Base-by-base conservation (phyloP, 37 sponge, comb jelly and placozoan genomes). In the Beroe ovata region DNA sequence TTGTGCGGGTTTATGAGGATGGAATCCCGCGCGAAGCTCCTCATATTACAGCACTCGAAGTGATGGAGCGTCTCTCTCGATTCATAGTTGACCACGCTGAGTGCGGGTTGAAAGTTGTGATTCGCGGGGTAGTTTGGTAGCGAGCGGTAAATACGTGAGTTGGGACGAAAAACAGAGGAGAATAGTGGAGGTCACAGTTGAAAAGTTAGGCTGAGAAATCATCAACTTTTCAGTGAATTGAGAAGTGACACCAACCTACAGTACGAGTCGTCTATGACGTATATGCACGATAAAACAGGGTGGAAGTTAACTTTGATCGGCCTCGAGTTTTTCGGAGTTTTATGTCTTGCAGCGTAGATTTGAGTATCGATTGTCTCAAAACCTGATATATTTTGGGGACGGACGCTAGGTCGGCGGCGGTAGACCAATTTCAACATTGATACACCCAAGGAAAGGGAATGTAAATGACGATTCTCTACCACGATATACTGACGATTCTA, bases 271-370 rank as follows among this genome's bases (percentile, higher is more conserved):
- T 77, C 84, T 11, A 77, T 21, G 11, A 77, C 54, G 33, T 77
- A 77, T 23, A 77, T 77, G 25, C n/a, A 42, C 21, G 84, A 35
- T 0, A 32, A 23, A 40, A 77, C 25, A 8, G 84, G 84, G 22
- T 77, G 84, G 28, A 77, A 77, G 54, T 77, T 42, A 21, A 77
- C 84, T 77, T 36, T 77, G 47, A 32, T 30, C 16, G 84, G 84
- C 38, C 84, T 30, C 16, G 26, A 42, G 84, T 77, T 77, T 47
- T 47, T 47, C 11, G 54, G 54, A 16, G 54, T 47, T 47, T 47
- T 47, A 54, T 77, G 84, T 41, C 33, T 77, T 1, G 33, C 33
- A 8, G 36, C 84, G 28, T 36, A 77, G 4, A 77, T 42, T 25
- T 77, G 84, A n/a, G 84, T 35, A 11, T 77, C 84, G 4, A 77